phyloP scores from a whole-genome alignment of 2,888 invertebrate genomes.

The Aradus depressus region DNA sequence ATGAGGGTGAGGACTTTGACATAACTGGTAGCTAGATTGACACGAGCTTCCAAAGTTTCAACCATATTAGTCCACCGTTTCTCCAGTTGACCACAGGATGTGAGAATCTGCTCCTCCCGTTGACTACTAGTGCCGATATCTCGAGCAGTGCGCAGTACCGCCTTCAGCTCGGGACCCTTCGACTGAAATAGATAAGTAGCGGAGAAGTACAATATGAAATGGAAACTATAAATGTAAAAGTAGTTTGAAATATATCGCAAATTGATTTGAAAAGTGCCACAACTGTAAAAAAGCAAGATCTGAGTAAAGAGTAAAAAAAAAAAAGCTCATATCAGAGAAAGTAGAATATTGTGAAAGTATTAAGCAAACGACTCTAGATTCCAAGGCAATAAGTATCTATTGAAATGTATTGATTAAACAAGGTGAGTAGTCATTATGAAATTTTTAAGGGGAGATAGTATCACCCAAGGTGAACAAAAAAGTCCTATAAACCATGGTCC shows the following conservation, averaged over 20 bases:
- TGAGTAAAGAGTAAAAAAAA: background rate
- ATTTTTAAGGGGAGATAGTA: no score
- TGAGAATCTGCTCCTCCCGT: slow-evolving; percentile 10
- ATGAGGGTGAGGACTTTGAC: slow-evolving; percentile 9
- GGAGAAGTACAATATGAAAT: no score
- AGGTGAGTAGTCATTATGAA: no score
- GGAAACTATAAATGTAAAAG: no score
- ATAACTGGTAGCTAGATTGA: slow-evolving; percentile 7
- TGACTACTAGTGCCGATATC: slow-evolving; percentile 13
- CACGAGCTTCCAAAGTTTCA: slow-evolving; percentile 3
- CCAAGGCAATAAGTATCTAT: no score
- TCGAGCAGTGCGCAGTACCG: slow-evolving; percentile 7
- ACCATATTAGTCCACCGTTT: slow-evolving; percentile 7
- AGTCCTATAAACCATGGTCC: no score
- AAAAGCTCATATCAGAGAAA: background rate
- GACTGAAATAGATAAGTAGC: slow-evolving; percentile 9
- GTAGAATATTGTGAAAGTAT: background rate
- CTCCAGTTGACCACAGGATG: slow-evolving; percentile 7
- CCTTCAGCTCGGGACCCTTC: slow-evolving; percentile 12
- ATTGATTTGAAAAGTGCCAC: background rate
- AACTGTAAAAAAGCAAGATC: background rate
- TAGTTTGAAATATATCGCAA: slow-evolving; percentile 1
- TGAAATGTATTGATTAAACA: background rate
- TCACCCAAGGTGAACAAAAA: no score
- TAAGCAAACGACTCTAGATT: no score